Evolutionary conservation across 2,797 vertebrate species (phyloP).

Genomic region (Cossypha heuglini): DNA sequence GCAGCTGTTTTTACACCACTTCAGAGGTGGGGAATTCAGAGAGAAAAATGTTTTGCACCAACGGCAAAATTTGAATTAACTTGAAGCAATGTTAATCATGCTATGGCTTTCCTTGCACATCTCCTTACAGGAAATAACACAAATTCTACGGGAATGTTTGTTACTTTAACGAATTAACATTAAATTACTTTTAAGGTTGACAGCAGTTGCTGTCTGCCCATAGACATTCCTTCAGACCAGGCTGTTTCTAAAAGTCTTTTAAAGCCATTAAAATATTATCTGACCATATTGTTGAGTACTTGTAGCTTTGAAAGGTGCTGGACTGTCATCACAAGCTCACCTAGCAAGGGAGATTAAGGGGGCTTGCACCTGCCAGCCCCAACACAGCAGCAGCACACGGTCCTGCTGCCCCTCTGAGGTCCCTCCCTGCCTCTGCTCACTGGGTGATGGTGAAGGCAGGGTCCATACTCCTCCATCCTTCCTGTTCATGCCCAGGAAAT

Average conservation of each 20-base stretch:
- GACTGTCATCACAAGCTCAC: background rate
- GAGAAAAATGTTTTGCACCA: background rate
- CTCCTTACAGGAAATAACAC: background rate
- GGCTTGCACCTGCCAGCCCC: background rate
- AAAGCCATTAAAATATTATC: constrained; percentile 13
- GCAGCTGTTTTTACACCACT: background rate
- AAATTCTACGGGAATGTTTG: background rate
- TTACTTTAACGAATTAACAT: background rate
- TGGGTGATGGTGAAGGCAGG: background rate
- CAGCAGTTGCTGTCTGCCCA: background rate
- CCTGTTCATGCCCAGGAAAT: background rate
- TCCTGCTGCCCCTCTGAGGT: background rate
- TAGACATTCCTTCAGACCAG: background rate
- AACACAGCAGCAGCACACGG: rapidly evolving
- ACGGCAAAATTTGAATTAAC: background rate
- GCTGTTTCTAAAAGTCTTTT: background rate
- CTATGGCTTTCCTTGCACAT: background rate
- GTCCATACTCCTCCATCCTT: background rate
- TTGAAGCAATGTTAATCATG: background rate
- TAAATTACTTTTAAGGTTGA: background rate
- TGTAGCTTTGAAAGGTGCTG: background rate
- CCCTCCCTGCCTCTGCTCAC: rapidly evolving
- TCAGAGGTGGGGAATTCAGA: background rate
- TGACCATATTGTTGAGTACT: background rate
- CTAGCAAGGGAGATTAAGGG: background rate